These are phyloP conservation scores for Diploscapter pachys DNA, from an alignment of 1,140 invertebrate species.

Conservation along the genomic window DNA sequence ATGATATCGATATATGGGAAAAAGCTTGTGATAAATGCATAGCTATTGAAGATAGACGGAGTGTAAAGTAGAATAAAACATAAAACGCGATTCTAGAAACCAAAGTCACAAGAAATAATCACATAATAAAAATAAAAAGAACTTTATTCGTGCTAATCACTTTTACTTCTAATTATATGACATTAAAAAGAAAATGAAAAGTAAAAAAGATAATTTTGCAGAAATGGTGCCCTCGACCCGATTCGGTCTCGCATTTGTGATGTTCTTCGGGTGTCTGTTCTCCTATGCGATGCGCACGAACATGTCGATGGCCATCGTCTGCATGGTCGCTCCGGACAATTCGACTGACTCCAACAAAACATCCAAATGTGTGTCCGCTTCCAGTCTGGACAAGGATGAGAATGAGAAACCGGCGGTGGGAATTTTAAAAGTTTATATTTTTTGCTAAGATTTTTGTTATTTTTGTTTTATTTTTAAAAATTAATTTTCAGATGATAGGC, in stretches of 20 bases:
- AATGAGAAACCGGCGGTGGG: background rate
- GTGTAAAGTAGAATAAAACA: too few species aligned
- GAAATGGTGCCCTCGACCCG: slow-evolving; percentile 60
- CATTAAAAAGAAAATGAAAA: too few species aligned
- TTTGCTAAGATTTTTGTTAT: too few species aligned
- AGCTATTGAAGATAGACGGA: too few species aligned
- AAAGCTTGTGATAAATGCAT: too few species aligned
- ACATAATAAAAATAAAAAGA: too few species aligned
- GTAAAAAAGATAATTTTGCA: slow-evolving; percentile 6
- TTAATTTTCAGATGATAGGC: slow-evolving; percentile 44
- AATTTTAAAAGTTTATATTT: background rate
- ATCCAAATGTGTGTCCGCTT: slow-evolving; percentile 6
- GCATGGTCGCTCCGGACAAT: slow-evolving; percentile 71
- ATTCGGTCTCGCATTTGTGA: slow-evolving; percentile 71
- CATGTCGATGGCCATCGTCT: slow-evolving; percentile 79
- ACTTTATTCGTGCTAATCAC: too few species aligned
- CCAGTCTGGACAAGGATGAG: background rate
- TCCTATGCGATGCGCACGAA: slow-evolving; percentile 83
- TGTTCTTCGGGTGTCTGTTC: slow-evolving; percentile 78
- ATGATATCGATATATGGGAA: too few species aligned
- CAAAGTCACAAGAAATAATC: too few species aligned
- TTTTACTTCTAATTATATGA: too few species aligned
- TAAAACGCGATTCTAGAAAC: too few species aligned
- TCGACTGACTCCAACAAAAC: slow-evolving; percentile 26
- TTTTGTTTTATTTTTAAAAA: too few species aligned